Percentiles rank a stretch among this genome's conserved stretches.
These are phyloP conservation scores for Synanthedon tipuliformis DNA, from an alignment of 2,888 invertebrate genomes.

Conservation along the genomic window DNA sequence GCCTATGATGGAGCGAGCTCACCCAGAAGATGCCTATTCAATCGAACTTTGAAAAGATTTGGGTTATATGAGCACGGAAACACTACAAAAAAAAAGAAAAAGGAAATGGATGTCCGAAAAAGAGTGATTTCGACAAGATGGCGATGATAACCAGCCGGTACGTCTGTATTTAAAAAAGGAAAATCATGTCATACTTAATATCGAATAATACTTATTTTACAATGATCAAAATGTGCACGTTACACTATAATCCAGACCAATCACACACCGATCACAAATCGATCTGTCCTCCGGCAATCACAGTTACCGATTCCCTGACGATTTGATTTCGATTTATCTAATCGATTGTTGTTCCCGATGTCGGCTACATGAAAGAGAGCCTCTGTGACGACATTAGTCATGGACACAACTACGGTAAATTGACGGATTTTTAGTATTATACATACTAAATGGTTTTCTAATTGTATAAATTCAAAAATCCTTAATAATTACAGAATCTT, in stretches of 20 bases:
- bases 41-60: too few species aligned
- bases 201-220: not conserved
- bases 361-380: slow-evolving; percentile 37
- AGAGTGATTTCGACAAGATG: too few species aligned
- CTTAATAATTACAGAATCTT: too few species aligned
- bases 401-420: slow-evolving; percentile 32
- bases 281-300: slow-evolving; percentile 39
- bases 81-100: too few species aligned
- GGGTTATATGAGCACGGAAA: too few species aligned
- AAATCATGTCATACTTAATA: not conserved
- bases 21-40: too few species aligned
- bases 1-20: too few species aligned
- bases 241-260: slow-evolving; percentile 10
- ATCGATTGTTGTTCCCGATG: slow-evolving; percentile 34
- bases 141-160: too few species aligned
- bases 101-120: too few species aligned
- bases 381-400: slow-evolving; percentile 37
- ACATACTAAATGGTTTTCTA: too few species aligned
- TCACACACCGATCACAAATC: slow-evolving; percentile 45
- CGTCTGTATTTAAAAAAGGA: not conserved
- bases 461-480: too few species aligned
- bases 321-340: slow-evolving; percentile 45
- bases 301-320: slow-evolving; percentile 33
- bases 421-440: not conserved
- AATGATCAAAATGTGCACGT: not conserved